These are phyloP conservation scores for Heliconius melpomene DNA, from an alignment of 1,140 invertebrate genomes.

Conservation along the genomic window DNA sequence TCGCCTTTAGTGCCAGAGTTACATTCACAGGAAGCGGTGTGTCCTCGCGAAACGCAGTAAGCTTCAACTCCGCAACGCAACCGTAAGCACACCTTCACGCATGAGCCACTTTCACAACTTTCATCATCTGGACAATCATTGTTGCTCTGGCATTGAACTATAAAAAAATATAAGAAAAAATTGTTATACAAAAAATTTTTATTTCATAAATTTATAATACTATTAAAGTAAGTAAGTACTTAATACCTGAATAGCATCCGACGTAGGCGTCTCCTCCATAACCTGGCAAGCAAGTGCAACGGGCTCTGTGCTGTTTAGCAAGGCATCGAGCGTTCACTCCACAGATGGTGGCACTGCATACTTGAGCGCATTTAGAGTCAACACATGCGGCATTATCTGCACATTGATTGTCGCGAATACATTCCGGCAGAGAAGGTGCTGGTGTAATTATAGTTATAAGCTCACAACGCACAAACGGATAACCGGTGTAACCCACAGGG, in stretches of 20 bases:
- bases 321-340: conserved; percentile 91
- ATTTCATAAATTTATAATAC: neutral
- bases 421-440: conserved; percentile 87
- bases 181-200: too few species aligned
- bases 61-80: conserved; percentile 92
- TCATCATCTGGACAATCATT: conserved; percentile 91
- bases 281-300: conserved; percentile 91
- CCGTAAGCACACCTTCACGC: conserved; percentile 89
- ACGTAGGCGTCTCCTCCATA: conserved; percentile 92
- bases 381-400: conserved; percentile 92
- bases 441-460: conserved; percentile 67
- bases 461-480: conserved; percentile 88
- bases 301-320: conserved; percentile 89
- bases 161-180: conserved; percentile 42
- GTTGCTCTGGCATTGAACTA: conserved; percentile 92
- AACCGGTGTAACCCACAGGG: conserved; percentile 86
- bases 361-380: conserved; percentile 88
- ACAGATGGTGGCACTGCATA: conserved; percentile 88
- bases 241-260: conserved; percentile 87
- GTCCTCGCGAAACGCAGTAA: conserved; percentile 87
- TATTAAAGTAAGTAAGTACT: neutral
- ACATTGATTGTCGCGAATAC: conserved; percentile 90
- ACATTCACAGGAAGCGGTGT: conserved; percentile 90
- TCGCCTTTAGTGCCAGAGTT: conserved; percentile 88
- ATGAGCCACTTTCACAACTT: conserved; percentile 92